Conservation (phyloP, 2,888 invertebrate species). For the Rhogogaster chlorosoma region DNA sequence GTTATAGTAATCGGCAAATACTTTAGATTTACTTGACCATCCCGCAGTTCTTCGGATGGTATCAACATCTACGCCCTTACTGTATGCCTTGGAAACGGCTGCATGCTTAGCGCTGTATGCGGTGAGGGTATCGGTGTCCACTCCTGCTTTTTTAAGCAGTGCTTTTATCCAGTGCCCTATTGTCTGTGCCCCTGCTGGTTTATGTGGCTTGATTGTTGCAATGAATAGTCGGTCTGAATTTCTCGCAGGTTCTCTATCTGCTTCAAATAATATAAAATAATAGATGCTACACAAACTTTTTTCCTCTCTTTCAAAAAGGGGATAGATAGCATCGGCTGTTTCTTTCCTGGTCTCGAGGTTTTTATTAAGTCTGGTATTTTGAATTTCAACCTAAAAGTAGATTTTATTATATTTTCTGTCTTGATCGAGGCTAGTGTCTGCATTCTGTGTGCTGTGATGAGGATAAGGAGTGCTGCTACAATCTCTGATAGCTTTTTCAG, state of each 20-base stretch:
- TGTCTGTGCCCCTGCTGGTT: background rate
- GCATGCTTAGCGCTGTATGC: background rate
- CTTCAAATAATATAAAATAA: background rate
- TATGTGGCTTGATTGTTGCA: background rate
- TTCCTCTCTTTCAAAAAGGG: background rate
- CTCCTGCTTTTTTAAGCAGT: too few relatives aligned
- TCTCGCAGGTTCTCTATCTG: background rate
- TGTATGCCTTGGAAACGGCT: background rate
- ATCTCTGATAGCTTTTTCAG: slow-evolving; percentile 59
- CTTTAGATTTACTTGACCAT: background rate
- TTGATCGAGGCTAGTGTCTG: background rate
- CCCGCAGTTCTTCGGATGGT: background rate
- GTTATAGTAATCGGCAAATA: background rate
- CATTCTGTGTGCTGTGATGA: background rate
- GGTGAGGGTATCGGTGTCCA: background rate
- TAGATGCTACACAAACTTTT: background rate
- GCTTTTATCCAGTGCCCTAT: background rate
- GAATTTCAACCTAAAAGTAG: slow-evolving; percentile 5
- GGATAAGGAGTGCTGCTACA: slow-evolving; percentile 58
- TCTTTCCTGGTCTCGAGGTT: background rate
- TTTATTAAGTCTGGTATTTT: background rate
- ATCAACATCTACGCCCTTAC: background rate
- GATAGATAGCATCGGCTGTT: background rate
- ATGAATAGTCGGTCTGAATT: background rate
- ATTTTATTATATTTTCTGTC: slow-evolving; percentile 19